Conservation (phyloP, 2,888 invertebrate species). For the Pecten maximus region DNA sequence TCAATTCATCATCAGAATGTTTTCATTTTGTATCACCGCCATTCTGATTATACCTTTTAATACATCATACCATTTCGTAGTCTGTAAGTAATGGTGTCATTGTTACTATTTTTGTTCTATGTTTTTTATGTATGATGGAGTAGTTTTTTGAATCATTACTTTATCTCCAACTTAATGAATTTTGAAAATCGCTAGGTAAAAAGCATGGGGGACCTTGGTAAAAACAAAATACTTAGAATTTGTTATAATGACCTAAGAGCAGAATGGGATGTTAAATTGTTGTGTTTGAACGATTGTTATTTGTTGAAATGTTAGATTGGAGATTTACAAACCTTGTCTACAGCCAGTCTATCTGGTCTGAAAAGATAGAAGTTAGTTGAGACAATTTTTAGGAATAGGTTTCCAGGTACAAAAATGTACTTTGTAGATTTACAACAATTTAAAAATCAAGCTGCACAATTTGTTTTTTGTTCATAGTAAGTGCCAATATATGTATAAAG, state of each 20-base stretch:
- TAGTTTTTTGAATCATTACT: no score
- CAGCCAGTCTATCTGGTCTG: neutral
- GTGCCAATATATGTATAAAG: slow-evolving; percentile 5
- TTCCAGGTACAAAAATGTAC: no score
- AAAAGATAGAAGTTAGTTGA: neutral
- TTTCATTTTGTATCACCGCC: no score
- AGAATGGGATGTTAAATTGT: neutral
- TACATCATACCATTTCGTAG: no score
- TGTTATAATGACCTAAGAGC: no score
- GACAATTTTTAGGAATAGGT: neutral
- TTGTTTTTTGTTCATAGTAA: neutral
- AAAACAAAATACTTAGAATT: no score
- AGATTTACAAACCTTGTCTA: neutral
- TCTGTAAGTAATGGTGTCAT: no score
- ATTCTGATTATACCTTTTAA: no score
- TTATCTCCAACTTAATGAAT: neutral
- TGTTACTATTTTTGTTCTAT: no score
- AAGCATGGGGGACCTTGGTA: no score
- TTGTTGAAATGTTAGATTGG: neutral
- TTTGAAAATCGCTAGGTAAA: neutral
- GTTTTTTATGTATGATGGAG: no score
- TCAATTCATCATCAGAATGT: no score
- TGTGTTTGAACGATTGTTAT: slow-evolving; percentile 1
- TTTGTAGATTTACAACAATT: neutral
- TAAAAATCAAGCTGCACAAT: neutral